Evolutionary conservation across 2,797 vertebrate genomes (phyloP).

Genomic region (Rousettus madagascariensis): DNA sequence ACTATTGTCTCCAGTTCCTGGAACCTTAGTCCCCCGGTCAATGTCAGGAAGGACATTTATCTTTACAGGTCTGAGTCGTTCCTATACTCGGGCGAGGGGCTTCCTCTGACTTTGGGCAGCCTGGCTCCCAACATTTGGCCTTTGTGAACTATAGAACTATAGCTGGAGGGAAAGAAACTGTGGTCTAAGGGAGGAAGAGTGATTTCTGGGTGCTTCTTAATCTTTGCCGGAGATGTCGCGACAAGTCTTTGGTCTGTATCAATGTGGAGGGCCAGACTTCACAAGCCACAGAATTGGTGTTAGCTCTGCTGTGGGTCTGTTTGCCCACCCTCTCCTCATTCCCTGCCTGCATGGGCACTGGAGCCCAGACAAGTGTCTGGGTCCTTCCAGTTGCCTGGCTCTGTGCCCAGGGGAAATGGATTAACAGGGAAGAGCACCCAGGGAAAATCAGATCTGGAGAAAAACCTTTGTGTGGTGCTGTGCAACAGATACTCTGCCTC

Average conservation of each 20-base stretch:
- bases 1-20: too few species aligned
- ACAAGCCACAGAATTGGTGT: accelerated
- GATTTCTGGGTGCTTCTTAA: not conserved
- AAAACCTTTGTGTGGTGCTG: accelerated
- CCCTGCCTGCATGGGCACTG: accelerated
- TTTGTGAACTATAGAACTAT: not conserved
- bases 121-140: too few species aligned
- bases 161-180: not conserved
- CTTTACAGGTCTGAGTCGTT: too few species aligned
- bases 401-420: not conserved
- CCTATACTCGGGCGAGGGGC: too few species aligned
- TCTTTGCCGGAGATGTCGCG: not conserved
- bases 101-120: too few species aligned
- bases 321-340: not conserved
- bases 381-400: not conserved
- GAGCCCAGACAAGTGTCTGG: not conserved
- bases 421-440: not conserved
- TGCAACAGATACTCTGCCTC: not conserved
- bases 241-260: not conserved
- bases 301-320: not conserved
- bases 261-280: not conserved
- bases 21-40: too few species aligned
- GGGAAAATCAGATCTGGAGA: not conserved
- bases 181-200: not conserved
- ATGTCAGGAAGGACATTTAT: too few species aligned